These are phyloP conservation scores for Chaitophorus viminalis DNA, from an alignment of 2,888 invertebrate species.

Conservation along the genomic window DNA sequence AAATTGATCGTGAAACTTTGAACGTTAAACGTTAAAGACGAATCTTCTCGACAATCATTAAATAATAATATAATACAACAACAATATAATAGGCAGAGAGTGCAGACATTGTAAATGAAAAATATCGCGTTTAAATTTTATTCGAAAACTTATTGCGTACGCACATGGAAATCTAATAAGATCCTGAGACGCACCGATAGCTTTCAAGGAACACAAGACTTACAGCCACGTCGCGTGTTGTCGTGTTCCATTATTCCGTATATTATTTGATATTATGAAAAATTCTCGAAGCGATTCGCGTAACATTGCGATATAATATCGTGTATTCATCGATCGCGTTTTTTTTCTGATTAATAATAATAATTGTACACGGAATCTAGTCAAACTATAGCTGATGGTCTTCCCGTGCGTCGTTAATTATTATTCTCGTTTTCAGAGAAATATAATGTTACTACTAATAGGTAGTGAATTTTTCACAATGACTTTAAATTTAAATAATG, in stretches of 20 bases:
- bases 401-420: not conserved
- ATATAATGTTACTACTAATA: not conserved
- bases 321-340: too few species aligned
- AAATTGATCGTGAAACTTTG: conserved; percentile 32
- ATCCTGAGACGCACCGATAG: not conserved
- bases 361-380: too few species aligned
- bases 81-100: not conserved
- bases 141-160: not conserved
- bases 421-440: not conserved
- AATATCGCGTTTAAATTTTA: conserved; percentile 21
- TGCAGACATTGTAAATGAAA: not conserved
- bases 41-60: not conserved
- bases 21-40: conserved; percentile 19
- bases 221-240: too few species aligned
- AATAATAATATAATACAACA: not conserved
- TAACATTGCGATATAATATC: too few species aligned
- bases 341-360: too few species aligned
- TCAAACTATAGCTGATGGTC: too few species aligned
- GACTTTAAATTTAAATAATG: conserved; percentile 19
- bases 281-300: too few species aligned
- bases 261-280: too few species aligned
- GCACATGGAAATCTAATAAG: not conserved
- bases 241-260: too few species aligned
- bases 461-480: not conserved
- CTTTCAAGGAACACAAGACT: too few species aligned